A percentile compares a stretch with the other conserved stretches of the same genome.
Conservation (phyloP, 2,888 invertebrate species). For the Dexiosoma caninum region DNA sequence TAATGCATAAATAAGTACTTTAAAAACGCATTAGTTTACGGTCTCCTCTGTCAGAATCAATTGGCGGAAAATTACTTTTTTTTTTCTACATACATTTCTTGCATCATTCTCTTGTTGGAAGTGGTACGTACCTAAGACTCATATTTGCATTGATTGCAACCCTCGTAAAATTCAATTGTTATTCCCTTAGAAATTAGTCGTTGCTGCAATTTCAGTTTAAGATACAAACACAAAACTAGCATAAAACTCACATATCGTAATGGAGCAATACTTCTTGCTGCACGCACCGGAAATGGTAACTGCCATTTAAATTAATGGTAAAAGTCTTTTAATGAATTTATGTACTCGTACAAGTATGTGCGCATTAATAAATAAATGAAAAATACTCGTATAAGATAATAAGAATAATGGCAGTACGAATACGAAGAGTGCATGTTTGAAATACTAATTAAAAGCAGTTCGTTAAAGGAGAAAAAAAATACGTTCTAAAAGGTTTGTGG, state of each 20-base stretch:
- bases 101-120: too few relatives aligned
- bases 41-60: too few relatives aligned
- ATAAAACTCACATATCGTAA: not conserved
- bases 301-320: constrained; percentile 33
- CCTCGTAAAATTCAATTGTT: not conserved
- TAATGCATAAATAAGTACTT: too few relatives aligned
- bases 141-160: too few relatives aligned
- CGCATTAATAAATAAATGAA: constrained; percentile 27
- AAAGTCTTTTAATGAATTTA: constrained; percentile 28
- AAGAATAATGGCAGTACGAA: constrained; percentile 2
- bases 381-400: not conserved
- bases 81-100: too few relatives aligned
- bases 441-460: constrained; percentile 23
- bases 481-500: not conserved
- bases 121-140: too few relatives aligned
- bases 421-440: constrained; percentile 11
- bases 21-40: too few relatives aligned
- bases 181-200: not conserved
- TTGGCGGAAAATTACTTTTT: too few relatives aligned
- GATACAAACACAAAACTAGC: not conserved
- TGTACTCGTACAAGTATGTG: not conserved
- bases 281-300: constrained; percentile 40
- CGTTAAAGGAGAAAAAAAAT: not conserved
- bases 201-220: not conserved
- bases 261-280: not conserved